Percentiles rank a stretch among this genome's conserved stretches.
Evolutionary conservation across 2,113 vertebrate genomes (phyloP).

Genomic region (Daubentonia madagascariensis): DNA sequence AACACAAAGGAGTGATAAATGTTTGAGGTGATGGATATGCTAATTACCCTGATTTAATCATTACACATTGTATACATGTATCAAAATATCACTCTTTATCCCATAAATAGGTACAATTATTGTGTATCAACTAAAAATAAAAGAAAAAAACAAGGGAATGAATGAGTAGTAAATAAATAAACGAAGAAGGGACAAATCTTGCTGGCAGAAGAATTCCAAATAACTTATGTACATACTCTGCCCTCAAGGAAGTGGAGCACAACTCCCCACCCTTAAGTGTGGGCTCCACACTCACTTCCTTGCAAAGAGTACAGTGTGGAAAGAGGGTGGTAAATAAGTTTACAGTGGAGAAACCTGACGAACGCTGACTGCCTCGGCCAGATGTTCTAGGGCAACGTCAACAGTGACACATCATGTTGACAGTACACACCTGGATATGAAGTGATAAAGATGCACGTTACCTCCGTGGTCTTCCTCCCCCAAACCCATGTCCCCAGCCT

Average conservation of each 20-base stretch:
- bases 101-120: not conserved
- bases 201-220: not conserved
- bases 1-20: not conserved
- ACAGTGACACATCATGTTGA: accelerated
- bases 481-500: too few relatives aligned
- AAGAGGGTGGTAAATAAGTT: too few relatives aligned
- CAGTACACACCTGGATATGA: accelerated
- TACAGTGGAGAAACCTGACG: not conserved
- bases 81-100: not conserved
- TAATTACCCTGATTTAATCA: not conserved
- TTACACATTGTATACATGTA: not conserved
- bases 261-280: too few relatives aligned
- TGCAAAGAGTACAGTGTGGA: not conserved
- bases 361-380: not conserved
- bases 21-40: not conserved
- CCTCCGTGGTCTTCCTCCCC: not conserved
- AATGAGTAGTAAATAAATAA: not conserved
- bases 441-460: not conserved
- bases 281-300: not conserved
- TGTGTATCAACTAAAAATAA: not conserved
- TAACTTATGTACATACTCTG: not conserved
- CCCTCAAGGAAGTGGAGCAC: not conserved
- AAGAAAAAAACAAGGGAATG: not conserved
- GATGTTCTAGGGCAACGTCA: not conserved
- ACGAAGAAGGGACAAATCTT: not conserved